phyloP scores from a whole-genome alignment of 2,888 invertebrate genomes.

The Hoplodrina blanda region DNA sequence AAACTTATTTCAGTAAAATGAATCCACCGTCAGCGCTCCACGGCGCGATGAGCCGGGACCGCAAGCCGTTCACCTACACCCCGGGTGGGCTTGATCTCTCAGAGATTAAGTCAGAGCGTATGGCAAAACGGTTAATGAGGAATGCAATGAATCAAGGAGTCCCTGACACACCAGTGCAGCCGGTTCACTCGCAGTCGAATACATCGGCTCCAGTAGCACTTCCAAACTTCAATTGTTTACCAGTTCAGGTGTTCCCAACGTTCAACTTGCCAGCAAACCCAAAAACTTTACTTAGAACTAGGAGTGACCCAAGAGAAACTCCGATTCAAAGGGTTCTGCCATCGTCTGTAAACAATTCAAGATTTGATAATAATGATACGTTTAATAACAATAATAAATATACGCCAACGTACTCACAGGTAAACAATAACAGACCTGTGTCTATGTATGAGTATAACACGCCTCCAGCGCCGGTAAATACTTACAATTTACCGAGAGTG shows the following conservation, averaged over 20 bases:
- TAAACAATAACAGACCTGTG: constrained; percentile 74
- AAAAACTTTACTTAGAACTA: constrained; percentile 86
- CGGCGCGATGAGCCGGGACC: constrained; percentile 97
- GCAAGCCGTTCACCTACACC: constrained; percentile 98
- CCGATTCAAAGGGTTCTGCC: constrained; percentile 64
- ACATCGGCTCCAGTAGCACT: constrained; percentile 85
- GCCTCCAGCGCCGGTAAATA: constrained; percentile 57
- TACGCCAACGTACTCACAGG: constrained; percentile 66
- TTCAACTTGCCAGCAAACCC: constrained; percentile 93
- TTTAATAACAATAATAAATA: constrained; percentile 69
- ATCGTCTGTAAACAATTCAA: constrained; percentile 67
- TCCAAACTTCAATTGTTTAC: constrained; percentile 86
- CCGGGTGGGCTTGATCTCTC: constrained; percentile 97
- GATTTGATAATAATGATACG: constrained; percentile 66
- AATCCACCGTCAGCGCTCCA: constrained; percentile 96
- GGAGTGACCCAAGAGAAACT: constrained; percentile 78
- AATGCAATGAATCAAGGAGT: constrained; percentile 93
- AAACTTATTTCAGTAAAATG: constrained; percentile 86
- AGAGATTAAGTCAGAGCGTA: constrained; percentile 97
- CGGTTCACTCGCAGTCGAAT: constrained; percentile 86
- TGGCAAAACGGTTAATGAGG: constrained; percentile 93
- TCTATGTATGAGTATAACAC: constrained; percentile 74
- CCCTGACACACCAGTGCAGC: constrained; percentile 90
- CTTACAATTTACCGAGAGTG: constrained; percentile 60
- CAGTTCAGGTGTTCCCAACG: constrained; percentile 90